phyloP scores from a whole-genome alignment of 2,888 invertebrate genomes.

The Rhogogaster chlorosoma region DNA sequence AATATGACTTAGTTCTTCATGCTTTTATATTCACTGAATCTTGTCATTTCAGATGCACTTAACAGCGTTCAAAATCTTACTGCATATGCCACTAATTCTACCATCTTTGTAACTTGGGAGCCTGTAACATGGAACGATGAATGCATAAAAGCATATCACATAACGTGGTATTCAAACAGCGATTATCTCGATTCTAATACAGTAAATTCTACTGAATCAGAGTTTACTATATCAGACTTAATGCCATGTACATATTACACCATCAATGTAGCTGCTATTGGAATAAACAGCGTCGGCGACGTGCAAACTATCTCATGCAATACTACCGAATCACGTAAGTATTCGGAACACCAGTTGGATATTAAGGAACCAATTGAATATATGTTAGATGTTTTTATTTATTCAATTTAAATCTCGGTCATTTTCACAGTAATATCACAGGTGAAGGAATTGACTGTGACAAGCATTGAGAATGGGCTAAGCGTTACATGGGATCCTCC shows the following conservation, averaged over 20 bases:
- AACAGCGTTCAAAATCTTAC: slow-evolving; percentile 6
- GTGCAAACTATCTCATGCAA: not conserved
- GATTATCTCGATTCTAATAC: not conserved
- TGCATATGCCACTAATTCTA: not conserved
- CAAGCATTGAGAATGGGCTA: not conserved
- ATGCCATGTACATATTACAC: slow-evolving; percentile 62
- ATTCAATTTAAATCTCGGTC: not conserved
- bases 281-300: not conserved
- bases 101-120: slow-evolving; percentile 16
- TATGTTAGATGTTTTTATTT: not conserved
- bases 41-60: slow-evolving; percentile 15
- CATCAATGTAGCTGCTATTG: slow-evolving; percentile 58
- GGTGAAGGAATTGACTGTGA: slow-evolving; percentile 4
- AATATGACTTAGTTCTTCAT: not conserved
- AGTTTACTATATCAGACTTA: slow-evolving; percentile 57
- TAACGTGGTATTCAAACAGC: slow-evolving; percentile 17
- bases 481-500: slow-evolving; percentile 23
- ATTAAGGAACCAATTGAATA: not conserved
- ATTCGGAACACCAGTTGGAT: not conserved
- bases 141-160: not conserved
- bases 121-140: not conserved
- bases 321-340: slow-evolving; percentile 18
- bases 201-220: slow-evolving; percentile 13
- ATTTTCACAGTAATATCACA: slow-evolving; percentile 3
- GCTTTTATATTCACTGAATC: not conserved